Evolutionary conservation across 2,113 vertebrate genomes (phyloP), one percentile per base, ranked within the genome.

Genomic region (Catharus minimus): DNA sequence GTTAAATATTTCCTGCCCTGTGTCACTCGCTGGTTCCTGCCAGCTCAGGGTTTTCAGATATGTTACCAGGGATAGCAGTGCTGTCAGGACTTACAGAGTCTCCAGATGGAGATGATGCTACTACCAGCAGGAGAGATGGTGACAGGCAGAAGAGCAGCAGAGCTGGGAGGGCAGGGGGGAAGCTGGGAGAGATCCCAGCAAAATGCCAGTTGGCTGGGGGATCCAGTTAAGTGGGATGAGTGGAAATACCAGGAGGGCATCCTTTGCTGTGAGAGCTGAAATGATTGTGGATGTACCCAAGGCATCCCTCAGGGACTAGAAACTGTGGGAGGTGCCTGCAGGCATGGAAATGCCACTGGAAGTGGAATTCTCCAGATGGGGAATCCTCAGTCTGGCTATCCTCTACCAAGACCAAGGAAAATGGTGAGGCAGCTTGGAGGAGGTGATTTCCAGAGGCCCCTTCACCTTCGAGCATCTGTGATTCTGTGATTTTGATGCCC

Each of bases 81-180:
- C 32, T 65, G 83, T 65, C 9, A 16, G 81, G 87, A 53, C 46
- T 93, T 82, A 57, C 84, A 71, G 69, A 75, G 73, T 50, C 66
- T 93, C 93, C 82, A 92, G 78, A 94, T 87, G 84, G 91, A 95
- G 89, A 82, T 0, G 39, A 89, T 89, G 80, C 78, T 76, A 30
- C 52, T 58, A 89, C 67, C 82, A 92, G 89, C 47, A 60, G 84
- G 87, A 87, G 74, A 69, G 26, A 68, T 52, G 38, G 56, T 76
- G 71, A 57, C 89, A 84, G 67, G 82, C 64, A 93, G 87, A 87
- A 88, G 75, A 19, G 4, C 90, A 94, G 75, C 67, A 69, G 71
- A 81, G 57, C 69, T 95, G 81, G 52, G 47, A 91, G 87, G 85
- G 60, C 66, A 85, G 58, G 23, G 38, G 67, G n/a, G 13, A 75